Evolutionary conservation across 2,888 invertebrate genomes (phyloP), one percentile per base, ranked within the genome.

Genomic region (Agrenia bidenticulata): DNA sequence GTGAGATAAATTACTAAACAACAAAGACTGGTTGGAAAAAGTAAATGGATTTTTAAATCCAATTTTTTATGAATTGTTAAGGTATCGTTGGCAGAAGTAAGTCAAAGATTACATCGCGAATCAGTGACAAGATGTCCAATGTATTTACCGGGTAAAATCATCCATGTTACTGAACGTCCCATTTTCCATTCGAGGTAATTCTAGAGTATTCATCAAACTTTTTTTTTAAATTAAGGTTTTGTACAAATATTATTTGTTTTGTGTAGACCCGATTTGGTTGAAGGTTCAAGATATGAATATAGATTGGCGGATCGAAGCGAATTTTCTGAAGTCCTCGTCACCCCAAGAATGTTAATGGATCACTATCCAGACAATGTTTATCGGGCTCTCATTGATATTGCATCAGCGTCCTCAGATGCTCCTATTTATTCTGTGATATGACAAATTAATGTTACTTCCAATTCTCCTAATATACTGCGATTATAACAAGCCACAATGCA

Each of bases 341-440:
- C 91, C 86, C 90, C 91, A 5, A 84, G 89, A 56, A 93, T 93
- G 90, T 79, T 93, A 2, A 82, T 89, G 1, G 93, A 94, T 80
- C 94, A 94, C 79, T 81, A 93, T 55, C 93, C 94, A 0, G 88
- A 91, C 78, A 88, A 88, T 78, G 86, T 92, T 19, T 84, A 87
- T 75, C 82, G 85, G 73, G 88, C 89, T 23, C 81, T 93, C 19
- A 60, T 61, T 49, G 73, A 73, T 49, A 63, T 75, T 26, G 64
- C 70, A 1, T 54, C 60, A 2, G 57, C 45, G 1, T 45, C 41
- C 9, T 41, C 59, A 19, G 61, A 61, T 55, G 45, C 66, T 15
- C 51, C 68, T 9, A 61, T 51, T 55, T 68, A 66, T 37, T 64
- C 68, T 42, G 66, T 66, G 45, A 68, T 68, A 56, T 68, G 59